Conservation (phyloP, 2,797 vertebrate species). For the Urosaurus nigricauda region DNA sequence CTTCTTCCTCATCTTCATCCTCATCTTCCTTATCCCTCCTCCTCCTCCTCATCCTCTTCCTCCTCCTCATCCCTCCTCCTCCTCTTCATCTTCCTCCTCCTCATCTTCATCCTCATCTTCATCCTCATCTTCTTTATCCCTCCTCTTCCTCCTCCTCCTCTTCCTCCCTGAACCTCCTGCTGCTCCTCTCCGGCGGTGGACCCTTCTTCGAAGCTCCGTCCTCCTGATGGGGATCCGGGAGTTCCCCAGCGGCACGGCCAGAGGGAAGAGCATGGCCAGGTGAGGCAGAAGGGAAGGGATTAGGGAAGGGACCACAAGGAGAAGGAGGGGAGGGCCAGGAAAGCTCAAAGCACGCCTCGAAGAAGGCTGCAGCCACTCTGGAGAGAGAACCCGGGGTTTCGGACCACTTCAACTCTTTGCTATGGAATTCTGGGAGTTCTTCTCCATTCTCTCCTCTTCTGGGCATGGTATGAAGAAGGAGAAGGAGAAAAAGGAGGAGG, state of each 20-base stretch:
- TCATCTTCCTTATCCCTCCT: not conserved
- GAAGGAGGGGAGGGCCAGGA: not conserved
- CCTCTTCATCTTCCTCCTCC: too few relatives aligned
- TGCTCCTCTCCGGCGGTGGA: constrained; percentile 58
- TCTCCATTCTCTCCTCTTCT: not conserved
- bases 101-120: not conserved
- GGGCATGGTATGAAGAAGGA: too few relatives aligned
- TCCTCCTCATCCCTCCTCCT: too few relatives aligned
- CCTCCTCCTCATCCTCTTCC: too few relatives aligned
- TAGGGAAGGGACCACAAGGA: too few relatives aligned
- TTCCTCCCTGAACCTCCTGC: not conserved
- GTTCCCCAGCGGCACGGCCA: constrained; percentile 77
- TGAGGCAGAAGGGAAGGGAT: constrained; percentile 76
- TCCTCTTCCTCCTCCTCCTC: not conserved
- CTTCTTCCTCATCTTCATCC: not conserved
- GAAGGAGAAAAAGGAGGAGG: too few relatives aligned
- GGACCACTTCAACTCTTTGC: too few relatives aligned
- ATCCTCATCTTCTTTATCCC: too few relatives aligned
- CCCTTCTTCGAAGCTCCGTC: constrained; percentile 61
- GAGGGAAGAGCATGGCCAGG: constrained; percentile 74
- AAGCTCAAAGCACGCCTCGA: too few relatives aligned
- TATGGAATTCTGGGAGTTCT: too few relatives aligned
- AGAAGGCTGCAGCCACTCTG: too few relatives aligned
- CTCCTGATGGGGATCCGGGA: constrained; percentile 81
- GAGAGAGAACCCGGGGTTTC: too few relatives aligned